A percentile compares a stretch with the other conserved stretches of the same genome.
Conservation (phyloP, 2,888 invertebrate genomes). For the Drosophila seclusa region DNA sequence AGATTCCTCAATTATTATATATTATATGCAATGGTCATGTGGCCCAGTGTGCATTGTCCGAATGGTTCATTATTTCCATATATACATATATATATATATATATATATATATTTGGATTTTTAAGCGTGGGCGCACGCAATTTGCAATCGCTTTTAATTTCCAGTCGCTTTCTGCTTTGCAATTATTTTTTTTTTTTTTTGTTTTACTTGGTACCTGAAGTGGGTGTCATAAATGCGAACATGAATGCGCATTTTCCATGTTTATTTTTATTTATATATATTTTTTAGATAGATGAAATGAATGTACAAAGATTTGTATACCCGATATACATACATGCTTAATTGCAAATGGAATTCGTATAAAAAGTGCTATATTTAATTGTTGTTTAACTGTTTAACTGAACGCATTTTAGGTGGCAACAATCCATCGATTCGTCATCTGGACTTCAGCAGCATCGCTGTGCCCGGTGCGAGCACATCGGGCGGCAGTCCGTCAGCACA, state of each 20-base stretch:
- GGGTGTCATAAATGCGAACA: neutral
- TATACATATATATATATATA: neutral
- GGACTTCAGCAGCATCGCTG: constrained; percentile 94
- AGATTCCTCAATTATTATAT: too few relatives aligned
- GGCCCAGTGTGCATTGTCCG: constrained; percentile 23
- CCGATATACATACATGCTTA: neutral
- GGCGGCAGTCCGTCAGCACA: constrained; percentile 43
- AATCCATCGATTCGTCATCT: constrained; percentile 84
- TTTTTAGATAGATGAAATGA: neutral
- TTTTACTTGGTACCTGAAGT: neutral
- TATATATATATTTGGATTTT: neutral
- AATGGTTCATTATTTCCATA: constrained; percentile 4
- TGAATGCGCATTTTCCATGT: neutral
- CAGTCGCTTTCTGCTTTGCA: constrained; percentile 5
- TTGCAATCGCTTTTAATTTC: constrained; percentile 12
- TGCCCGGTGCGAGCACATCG: constrained; percentile 86
- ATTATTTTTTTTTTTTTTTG: neutral
- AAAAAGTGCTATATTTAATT: too few relatives aligned
- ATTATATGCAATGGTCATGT: neutral
- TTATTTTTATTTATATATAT: neutral
- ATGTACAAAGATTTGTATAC: neutral
- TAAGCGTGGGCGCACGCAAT: constrained; percentile 34
- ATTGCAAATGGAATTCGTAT: neutral
- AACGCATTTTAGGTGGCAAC: constrained; percentile 18
- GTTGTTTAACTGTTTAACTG: neutral